Evolutionary conservation across 1,140 invertebrate species (phyloP).

Genomic region (Drosophila equinoxialis): DNA sequence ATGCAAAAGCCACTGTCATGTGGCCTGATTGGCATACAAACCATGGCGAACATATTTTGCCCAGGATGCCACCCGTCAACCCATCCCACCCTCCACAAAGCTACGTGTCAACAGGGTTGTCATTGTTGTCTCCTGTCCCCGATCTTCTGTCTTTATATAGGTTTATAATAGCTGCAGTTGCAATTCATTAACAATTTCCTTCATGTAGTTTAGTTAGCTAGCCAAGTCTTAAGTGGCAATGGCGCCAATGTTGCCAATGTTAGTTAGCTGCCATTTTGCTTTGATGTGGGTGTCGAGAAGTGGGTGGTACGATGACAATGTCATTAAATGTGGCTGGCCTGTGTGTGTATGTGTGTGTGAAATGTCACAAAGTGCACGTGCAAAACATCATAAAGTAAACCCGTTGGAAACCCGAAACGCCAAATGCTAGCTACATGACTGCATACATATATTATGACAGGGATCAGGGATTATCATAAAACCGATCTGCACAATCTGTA

Average conservation of each 20-base stretch:
- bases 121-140: background rate
- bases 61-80: conserved; percentile 19
- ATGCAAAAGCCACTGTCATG: conserved; percentile 61
- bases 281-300: conserved; percentile 18
- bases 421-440: background rate
- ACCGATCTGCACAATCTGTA: conserved; percentile 3
- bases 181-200: conserved; percentile 69
- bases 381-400: conserved; percentile 7
- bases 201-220: conserved; percentile 8
- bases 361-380: conserved; percentile 28
- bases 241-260: conserved; percentile 4
- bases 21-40: conserved; percentile 74
- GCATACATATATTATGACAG: background rate
- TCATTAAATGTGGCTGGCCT: conserved; percentile 37
- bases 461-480: conserved; percentile 2
- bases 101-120: conserved; percentile 11
- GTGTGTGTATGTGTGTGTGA: conserved; percentile 12
- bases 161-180: conserved; percentile 37
- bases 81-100: background rate
- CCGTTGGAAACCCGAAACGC: conserved; percentile 4
- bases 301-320: conserved; percentile 20
- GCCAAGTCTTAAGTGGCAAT: conserved; percentile 39
- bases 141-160: conserved; percentile 12
- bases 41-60: conserved; percentile 31
- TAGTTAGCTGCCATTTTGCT: conserved; percentile 23